Evolutionary conservation across 2,888 invertebrate genomes (phyloP).

Genomic region (Conops quadrifasciatus): DNA sequence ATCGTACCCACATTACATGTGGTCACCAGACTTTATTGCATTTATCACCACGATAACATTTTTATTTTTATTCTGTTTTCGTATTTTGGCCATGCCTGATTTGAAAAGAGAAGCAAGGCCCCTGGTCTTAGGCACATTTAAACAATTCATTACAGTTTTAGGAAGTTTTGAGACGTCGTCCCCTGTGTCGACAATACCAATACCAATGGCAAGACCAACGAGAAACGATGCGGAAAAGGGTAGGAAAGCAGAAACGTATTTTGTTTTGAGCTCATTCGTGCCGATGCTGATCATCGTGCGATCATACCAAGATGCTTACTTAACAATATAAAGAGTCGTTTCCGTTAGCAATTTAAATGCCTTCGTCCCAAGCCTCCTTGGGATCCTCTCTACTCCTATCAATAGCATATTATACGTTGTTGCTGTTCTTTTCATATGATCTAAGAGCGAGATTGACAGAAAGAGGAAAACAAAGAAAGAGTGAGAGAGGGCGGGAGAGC

Average conservation of each 20-base stretch:
- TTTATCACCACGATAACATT: no score
- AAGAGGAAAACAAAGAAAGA: not conserved
- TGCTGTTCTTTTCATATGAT: no score
- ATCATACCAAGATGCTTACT: constrained; percentile 35
- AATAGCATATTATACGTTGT: not conserved
- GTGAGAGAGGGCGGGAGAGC: not conserved
- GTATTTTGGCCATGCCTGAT: no score
- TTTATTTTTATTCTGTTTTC: no score
- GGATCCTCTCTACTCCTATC: not conserved
- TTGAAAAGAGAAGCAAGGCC: no score
- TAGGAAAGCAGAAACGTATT: not conserved
- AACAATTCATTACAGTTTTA: no score
- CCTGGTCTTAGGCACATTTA: no score
- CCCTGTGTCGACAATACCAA: not conserved
- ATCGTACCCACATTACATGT: no score
- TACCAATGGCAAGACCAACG: not conserved
- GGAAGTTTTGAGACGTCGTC: not conserved
- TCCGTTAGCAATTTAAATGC: constrained; percentile 38
- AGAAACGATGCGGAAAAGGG: not conserved
- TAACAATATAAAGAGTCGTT: constrained; percentile 35
- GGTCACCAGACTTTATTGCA: no score
- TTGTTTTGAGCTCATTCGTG: constrained; percentile 23
- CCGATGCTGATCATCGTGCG: constrained; percentile 22
- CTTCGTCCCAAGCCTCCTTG: not conserved
- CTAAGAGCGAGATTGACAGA: not conserved